Evolutionary conservation across 2,797 vertebrate species (phyloP).

Genomic region (Schizothorax lantsangensis): DNA sequence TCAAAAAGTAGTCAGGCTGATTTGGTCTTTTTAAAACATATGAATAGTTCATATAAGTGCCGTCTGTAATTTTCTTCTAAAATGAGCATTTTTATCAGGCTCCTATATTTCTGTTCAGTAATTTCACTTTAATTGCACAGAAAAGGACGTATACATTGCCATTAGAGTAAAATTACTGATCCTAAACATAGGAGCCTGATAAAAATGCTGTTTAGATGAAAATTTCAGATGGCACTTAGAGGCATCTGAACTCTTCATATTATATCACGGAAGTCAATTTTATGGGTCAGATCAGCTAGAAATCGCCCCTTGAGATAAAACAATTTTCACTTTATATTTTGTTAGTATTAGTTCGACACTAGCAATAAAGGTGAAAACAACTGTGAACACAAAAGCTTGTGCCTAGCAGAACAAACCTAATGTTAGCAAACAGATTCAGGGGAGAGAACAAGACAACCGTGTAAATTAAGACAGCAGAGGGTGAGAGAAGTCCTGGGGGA

Average conservation of each 20-base stretch:
- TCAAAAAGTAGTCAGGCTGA: background rate
- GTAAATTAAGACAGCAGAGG: background rate
- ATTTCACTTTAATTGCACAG: too few relatives aligned
- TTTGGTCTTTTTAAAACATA: background rate
- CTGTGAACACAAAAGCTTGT: background rate
- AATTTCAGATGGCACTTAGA: too few relatives aligned
- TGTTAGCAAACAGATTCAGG: background rate
- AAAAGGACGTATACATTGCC: too few relatives aligned
- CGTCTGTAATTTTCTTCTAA: too few relatives aligned
- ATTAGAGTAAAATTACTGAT: too few relatives aligned
- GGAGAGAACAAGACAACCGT: background rate
- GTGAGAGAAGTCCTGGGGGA: background rate
- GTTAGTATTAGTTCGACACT: too few relatives aligned
- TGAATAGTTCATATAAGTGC: too few relatives aligned
- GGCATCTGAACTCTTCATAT: background rate
- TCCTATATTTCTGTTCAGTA: too few relatives aligned
- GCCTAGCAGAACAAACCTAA: background rate
- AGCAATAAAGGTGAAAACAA: background rate
- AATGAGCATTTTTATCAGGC: too few relatives aligned
- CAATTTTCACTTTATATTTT: background rate
- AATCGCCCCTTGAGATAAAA: background rate
- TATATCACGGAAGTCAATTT: background rate
- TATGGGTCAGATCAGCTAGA: background rate
- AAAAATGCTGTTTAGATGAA: too few relatives aligned
- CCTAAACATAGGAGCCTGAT: too few relatives aligned